Conservation (phyloP, 30 jellyfish, hydroid and myxozoan species). For the Turritopsis dohrnii region DNA sequence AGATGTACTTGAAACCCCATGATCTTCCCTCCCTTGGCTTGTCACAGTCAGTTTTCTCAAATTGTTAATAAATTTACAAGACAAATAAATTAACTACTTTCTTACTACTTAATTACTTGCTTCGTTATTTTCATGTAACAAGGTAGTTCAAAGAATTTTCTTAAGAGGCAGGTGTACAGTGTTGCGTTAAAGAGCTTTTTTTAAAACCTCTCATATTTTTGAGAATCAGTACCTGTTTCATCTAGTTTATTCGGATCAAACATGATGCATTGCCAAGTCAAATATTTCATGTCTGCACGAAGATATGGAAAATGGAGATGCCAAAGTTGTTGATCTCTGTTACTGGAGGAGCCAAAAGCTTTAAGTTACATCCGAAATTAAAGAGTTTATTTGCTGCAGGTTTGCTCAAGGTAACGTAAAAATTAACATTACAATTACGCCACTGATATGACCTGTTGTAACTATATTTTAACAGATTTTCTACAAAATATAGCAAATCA, state of each 20-base stretch:
- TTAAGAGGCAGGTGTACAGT: no score
- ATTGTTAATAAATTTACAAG: no score
- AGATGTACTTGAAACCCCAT: slow-evolving; percentile 71
- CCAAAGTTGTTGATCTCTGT: slow-evolving; percentile 37
- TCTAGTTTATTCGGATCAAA: slow-evolving; percentile 25
- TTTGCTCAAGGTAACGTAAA: slow-evolving; percentile 19
- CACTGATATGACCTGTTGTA: no score
- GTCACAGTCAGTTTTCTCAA: slow-evolving; percentile 50
- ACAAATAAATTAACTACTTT: no score
- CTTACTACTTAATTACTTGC: no score
- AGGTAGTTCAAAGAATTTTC: no score
- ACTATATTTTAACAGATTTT: no score
- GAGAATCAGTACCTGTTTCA: background rate
- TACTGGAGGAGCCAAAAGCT: slow-evolving; percentile 46
- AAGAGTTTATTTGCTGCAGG: slow-evolving; percentile 25
- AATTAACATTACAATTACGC: no score
- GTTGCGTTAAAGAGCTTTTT: no score
- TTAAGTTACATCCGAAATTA: slow-evolving; percentile 24
- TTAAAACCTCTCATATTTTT: background rate
- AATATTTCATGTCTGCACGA: background rate
- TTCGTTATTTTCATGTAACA: no score
- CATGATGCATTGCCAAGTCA: background rate
- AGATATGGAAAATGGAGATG: slow-evolving; percentile 17
- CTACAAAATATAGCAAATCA: no score
- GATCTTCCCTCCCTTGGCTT: slow-evolving; percentile 61